Conservation (phyloP, 1,140 invertebrate genomes). For the Zaprionus lachaisei region DNA sequence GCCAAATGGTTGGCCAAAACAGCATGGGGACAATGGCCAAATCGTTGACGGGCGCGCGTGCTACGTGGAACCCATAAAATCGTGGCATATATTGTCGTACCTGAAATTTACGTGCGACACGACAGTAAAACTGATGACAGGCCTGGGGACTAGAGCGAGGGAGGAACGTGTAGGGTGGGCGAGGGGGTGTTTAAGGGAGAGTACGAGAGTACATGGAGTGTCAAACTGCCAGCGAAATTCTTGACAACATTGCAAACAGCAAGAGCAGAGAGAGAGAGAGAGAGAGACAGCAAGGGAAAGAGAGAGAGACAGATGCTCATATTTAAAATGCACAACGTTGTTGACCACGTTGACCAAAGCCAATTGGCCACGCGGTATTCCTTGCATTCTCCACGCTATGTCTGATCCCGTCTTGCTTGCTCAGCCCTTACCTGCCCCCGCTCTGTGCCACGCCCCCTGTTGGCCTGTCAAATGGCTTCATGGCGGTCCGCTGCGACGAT, state of each 20-base stretch:
- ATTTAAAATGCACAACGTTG: constrained; percentile 66
- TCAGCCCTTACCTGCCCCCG: background rate
- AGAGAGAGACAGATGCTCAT: constrained; percentile 49
- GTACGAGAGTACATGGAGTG: constrained; percentile 50
- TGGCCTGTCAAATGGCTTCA: constrained; percentile 57
- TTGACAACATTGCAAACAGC: constrained; percentile 52
- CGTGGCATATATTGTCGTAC: constrained; percentile 68
- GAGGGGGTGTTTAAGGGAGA: background rate
- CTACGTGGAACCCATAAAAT: constrained; percentile 70
- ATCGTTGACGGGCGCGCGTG: constrained; percentile 56
- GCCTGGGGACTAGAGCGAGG: constrained; percentile 1
- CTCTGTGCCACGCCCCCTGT: constrained; percentile 1
- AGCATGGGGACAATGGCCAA: constrained; percentile 27
- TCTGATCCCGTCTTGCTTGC: background rate
- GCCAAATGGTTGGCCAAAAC: background rate
- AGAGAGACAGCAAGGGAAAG: background rate
- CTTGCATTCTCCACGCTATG: constrained; percentile 16
- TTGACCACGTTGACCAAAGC: constrained; percentile 51
- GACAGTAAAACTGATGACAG: constrained; percentile 59
- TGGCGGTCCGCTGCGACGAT: constrained; percentile 59
- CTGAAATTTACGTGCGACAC: constrained; percentile 70
- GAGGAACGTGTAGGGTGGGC: background rate
- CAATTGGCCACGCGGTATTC: constrained; percentile 36
- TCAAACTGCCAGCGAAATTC: constrained; percentile 62
- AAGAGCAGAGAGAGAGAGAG: background rate